Base-by-base conservation (phyloP, 2,797 vertebrate species). In the Micrastur ruficollis region DNA sequence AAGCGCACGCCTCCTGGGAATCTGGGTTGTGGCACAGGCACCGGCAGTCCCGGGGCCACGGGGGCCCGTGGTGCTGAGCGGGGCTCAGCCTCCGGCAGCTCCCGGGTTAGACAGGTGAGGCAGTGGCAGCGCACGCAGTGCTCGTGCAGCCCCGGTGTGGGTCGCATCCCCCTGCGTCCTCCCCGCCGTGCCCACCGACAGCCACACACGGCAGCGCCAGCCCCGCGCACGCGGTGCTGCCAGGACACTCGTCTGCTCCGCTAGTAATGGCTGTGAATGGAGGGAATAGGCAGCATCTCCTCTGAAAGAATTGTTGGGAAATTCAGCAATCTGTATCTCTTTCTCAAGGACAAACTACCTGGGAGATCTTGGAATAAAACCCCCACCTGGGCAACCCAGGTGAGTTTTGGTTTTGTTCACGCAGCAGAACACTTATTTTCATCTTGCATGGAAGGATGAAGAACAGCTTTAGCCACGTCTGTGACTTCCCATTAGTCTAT, bases 1-100 rank as follows among this genome's bases (percentile, higher is more conserved):
- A 15, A 63, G 46, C 3, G 0, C 20, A 10, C 2, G 2, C 18
- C 47, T 32, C 7, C 52, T 5, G 0, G 22, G 18, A 5, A 20
- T 3, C 11, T 16, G 0, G 0, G 29, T 17, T 5, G 1, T 2
- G 1, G 84, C 1, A 25, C 26, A 50, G 72, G 17, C 4, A 1
- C 31, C 3, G 2, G 20, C 29, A 5, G 6, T 55, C 42, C 44
- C 7, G 2, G 4, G 27, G 42, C 42, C 3, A 2, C 29, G 6
- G 63, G 34, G 20, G 11, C 16, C n/a, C 2, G 4, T 3, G 13
- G 42, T 1, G 2, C 40, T 5, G 19, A 59, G 55, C 29, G 66
- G 34, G 36, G 18, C 61, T 42, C 61, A 11, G 32, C 25, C 26
- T 10, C 26, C 3, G 13, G 50, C 50, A 15, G 49, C 47, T 63